These are phyloP conservation scores for Drosophila saltans DNA, from an alignment of 1,140 invertebrate genomes.

Conservation along the genomic window DNA sequence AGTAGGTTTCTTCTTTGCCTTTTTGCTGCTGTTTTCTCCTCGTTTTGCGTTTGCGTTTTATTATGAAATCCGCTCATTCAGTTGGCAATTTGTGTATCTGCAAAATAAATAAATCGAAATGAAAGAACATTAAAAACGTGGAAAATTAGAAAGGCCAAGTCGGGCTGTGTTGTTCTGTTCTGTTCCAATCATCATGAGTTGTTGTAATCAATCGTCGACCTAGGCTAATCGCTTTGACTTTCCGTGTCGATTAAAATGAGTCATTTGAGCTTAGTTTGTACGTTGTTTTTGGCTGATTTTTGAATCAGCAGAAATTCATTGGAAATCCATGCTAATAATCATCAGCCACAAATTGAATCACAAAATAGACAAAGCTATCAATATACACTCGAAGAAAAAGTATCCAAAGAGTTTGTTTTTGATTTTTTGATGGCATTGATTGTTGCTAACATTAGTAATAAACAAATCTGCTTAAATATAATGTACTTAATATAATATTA, in stretches of 20 bases:
- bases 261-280: constrained; percentile 39
- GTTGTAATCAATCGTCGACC: constrained; percentile 57
- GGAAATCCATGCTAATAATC: constrained; percentile 59
- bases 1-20: not conserved
- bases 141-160: constrained; percentile 50
- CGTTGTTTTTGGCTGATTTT: constrained; percentile 27
- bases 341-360: constrained; percentile 49
- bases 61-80: constrained; percentile 75
- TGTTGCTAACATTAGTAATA: too few relatives aligned
- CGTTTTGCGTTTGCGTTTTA: constrained; percentile 58
- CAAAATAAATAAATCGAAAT: constrained; percentile 31
- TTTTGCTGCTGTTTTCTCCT: constrained; percentile 20
- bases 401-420: too few relatives aligned
- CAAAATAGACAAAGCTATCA: constrained; percentile 35
- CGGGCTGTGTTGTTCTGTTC: too few relatives aligned
- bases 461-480: too few relatives aligned
- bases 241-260: constrained; percentile 52
- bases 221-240: constrained; percentile 35
- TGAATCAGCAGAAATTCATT: constrained; percentile 62
- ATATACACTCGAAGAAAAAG: not conserved
- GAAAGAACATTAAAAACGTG: constrained; percentile 28
- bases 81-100: constrained; percentile 66
- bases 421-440: too few relatives aligned
- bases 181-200: constrained; percentile 21
- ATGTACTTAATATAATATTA: too few relatives aligned